Percentiles rank a stretch among this genome's conserved stretches.
Conservation (phyloP, 2,113 vertebrate genomes). For the Okapia johnstoni region DNA sequence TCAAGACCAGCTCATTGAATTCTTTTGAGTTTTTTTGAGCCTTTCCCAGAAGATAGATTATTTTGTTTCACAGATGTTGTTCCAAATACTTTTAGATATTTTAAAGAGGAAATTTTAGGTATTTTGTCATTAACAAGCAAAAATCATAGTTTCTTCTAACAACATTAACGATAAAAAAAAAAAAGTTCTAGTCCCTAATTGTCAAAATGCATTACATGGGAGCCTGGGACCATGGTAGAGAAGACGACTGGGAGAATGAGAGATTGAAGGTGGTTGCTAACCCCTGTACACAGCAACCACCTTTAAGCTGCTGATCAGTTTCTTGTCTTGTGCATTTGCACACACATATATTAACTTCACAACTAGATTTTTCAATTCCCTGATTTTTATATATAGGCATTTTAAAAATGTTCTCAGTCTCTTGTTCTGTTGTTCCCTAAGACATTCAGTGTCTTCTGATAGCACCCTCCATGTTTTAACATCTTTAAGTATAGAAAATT, state of each 20-base stretch:
- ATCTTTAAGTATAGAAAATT: background rate
- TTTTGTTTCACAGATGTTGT: background rate
- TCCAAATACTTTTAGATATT: background rate
- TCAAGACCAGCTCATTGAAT: background rate
- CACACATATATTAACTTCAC: background rate
- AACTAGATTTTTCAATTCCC: background rate
- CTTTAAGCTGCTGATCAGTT: background rate
- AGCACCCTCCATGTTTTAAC: background rate
- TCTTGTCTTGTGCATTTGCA: background rate
- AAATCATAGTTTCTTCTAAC: background rate
- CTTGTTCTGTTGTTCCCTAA: background rate
- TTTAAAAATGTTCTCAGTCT: background rate
- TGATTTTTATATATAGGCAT: background rate
- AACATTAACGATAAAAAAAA: background rate
- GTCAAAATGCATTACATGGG: background rate
- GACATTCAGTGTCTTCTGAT: background rate
- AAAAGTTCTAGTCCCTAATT: background rate
- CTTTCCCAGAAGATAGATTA: background rate
- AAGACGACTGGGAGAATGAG: background rate
- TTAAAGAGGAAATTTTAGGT: background rate
- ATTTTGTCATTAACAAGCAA: background rate
- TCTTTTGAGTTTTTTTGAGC: background rate
- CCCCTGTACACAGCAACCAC: background rate
- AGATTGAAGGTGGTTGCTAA: background rate
- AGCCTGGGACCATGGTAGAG: rapidly evolving